phyloP scores from a whole-genome alignment of 2,797 vertebrate species.

The Heteromormyrus szaboi region DNA sequence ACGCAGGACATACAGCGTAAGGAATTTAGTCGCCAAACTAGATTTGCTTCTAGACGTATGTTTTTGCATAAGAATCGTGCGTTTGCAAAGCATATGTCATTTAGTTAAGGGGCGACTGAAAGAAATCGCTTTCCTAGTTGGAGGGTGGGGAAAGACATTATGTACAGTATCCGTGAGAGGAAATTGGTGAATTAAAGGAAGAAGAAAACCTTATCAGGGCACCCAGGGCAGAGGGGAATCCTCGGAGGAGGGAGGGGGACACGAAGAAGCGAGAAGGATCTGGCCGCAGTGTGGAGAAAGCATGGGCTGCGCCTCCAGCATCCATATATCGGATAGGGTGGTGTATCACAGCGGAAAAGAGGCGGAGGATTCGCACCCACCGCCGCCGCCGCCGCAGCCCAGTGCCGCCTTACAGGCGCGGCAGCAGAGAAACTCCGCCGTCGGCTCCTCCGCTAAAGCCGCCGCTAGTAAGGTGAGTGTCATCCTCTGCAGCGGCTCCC shows the following conservation, averaged over 20 bases:
- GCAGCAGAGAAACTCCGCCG: slow-evolving; percentile 75
- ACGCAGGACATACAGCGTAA: slow-evolving; percentile 37
- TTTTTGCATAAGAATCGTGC: slow-evolving; percentile 43
- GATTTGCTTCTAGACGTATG: slow-evolving; percentile 47
- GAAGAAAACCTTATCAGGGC: slow-evolving; percentile 34
- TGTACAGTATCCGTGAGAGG: slow-evolving; percentile 57
- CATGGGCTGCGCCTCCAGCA: slow-evolving; percentile 99
- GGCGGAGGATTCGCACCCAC: slow-evolving; percentile 83
- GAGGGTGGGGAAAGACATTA: slow-evolving; percentile 41
- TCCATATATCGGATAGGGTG: slow-evolving; percentile 87
- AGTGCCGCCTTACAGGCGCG: slow-evolving; percentile 70
- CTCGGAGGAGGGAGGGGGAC: slow-evolving; percentile 37
- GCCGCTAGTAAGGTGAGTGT: slow-evolving; percentile 76
- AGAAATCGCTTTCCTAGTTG: slow-evolving; percentile 65
- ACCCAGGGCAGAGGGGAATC: slow-evolving; percentile 26
- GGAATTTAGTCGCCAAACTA: slow-evolving; percentile 41
- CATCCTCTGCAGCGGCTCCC: neutral
- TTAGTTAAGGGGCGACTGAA: slow-evolving; percentile 53
- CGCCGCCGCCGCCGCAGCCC: slow-evolving; percentile 75
- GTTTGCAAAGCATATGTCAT: slow-evolving; percentile 47
- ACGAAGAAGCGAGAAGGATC: slow-evolving; percentile 46
- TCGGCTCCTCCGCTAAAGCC: slow-evolving; percentile 18
- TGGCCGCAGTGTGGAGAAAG: slow-evolving; percentile 68
- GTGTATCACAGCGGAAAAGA: slow-evolving; percentile 84
- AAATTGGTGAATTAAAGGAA: slow-evolving; percentile 39